phyloP scores from a whole-genome alignment of 2,113 vertebrate genomes.

The Saguinus midas region DNA sequence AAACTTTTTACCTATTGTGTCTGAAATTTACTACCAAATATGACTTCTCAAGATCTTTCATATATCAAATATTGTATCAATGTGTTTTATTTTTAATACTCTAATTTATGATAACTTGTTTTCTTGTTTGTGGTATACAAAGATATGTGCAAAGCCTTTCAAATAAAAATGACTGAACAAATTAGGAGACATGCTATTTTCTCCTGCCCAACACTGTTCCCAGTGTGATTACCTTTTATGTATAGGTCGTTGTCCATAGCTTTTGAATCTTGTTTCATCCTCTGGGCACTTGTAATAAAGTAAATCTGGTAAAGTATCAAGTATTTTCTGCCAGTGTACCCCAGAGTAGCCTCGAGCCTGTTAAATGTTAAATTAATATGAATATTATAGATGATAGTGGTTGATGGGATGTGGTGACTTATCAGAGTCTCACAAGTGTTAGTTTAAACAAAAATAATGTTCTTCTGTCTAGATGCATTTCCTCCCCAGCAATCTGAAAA shows the following conservation, averaged over 20 bases:
- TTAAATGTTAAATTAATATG: not conserved
- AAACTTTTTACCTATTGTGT: not conserved
- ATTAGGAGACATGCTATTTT: not conserved
- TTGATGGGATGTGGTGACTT: not conserved
- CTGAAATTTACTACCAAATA: not conserved
- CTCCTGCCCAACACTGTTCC: not conserved
- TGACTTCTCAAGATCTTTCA: not conserved
- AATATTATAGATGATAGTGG: not conserved
- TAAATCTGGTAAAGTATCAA: not conserved
- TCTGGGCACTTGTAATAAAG: not conserved
- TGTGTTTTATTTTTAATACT: not conserved
- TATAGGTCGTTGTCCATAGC: not conserved
- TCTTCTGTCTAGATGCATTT: not conserved
- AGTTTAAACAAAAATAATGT: not conserved
- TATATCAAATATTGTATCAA: not conserved
- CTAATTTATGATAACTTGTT: not conserved
- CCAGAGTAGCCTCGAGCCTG: not conserved
- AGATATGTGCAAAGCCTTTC: not conserved
- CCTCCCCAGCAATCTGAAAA: not conserved
- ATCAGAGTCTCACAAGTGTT: not conserved
- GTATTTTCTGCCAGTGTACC: not conserved
- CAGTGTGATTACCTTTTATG: not conserved
- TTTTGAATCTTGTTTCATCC: not conserved
- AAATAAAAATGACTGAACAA: not conserved
- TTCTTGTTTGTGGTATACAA: not conserved